Evolutionary conservation across 2,797 vertebrate species (phyloP).

Genomic region (Triplophysa yarkandensis): DNA sequence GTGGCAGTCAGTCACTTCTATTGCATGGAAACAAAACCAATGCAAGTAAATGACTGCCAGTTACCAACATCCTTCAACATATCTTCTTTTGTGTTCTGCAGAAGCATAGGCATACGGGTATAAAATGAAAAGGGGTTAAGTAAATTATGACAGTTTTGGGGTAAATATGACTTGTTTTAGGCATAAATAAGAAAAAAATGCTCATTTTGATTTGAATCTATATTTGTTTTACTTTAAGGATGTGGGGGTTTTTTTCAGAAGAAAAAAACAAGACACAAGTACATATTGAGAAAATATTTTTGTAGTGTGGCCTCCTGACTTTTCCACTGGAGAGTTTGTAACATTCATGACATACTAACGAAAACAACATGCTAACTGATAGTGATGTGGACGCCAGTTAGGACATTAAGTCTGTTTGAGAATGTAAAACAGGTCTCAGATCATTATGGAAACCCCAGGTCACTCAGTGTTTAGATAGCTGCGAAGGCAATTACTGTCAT

Average conservation of each 20-base stretch:
- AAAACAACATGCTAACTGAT: constrained; percentile 39
- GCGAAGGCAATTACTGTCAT: constrained; percentile 23
- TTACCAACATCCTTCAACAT: no score
- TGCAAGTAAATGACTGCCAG: no score
- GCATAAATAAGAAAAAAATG: neutral
- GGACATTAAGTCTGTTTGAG: neutral
- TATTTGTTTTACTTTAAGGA: neutral
- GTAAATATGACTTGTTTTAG: neutral
- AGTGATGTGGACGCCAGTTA: constrained; percentile 14
- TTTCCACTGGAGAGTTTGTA: constrained; percentile 44
- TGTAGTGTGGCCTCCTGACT: constrained; percentile 18
- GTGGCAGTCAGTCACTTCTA: no score
- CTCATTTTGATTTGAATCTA: neutral
- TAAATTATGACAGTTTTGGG: no score
- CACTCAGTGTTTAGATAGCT: neutral
- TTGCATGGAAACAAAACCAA: no score
- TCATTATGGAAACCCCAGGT: constrained; percentile 32
- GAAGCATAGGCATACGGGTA: no score
- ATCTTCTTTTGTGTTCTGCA: no score
- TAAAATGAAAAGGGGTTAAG: no score
- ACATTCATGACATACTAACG: constrained; percentile 40
- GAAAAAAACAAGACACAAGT: neutral
- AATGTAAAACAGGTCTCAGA: constrained; percentile 29
- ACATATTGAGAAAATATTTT: neutral
- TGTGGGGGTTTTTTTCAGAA: neutral